phyloP scores from a whole-genome alignment of 2,888 invertebrate species.

The Heterodera filipjevi region DNA sequence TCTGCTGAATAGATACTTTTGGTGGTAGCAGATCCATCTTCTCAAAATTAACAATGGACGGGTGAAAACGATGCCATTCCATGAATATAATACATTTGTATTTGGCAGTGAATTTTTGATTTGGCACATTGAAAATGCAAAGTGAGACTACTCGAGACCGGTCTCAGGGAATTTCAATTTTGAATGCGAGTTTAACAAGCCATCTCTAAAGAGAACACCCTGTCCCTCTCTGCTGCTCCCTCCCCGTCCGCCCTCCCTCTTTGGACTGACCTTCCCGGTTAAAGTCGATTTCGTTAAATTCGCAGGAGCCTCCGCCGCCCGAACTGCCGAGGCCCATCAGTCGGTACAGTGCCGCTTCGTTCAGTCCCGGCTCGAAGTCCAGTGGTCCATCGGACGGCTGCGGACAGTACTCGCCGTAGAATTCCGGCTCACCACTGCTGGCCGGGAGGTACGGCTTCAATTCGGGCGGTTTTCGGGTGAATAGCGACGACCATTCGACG shows the following conservation, averaged over 20 bases:
- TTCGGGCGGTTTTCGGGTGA: constrained; percentile 44
- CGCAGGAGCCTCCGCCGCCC: not conserved
- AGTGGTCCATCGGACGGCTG: constrained; percentile 45
- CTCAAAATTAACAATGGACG: not conserved
- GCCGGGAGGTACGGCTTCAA: constrained; percentile 78
- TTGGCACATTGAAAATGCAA: no score
- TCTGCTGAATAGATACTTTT: not conserved
- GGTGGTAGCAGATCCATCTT: no score
- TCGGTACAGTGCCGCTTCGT: constrained; percentile 79
- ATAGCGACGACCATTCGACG: constrained; percentile 43
- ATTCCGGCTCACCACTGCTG: constrained; percentile 74
- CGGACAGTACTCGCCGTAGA: constrained; percentile 72
- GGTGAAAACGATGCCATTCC: no score
- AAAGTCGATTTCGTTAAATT: constrained; percentile 1
- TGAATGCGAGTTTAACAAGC: no score
- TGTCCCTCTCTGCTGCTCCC: no score
- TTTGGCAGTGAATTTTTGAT: no score
- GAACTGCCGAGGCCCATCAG: constrained; percentile 73
- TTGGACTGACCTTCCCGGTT: not conserved
- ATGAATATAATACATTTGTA: no score
- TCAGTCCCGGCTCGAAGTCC: constrained; percentile 81
- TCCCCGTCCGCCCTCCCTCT: not conserved
- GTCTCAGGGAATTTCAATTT: not conserved
- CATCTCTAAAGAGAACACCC: no score
- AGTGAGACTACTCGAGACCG: no score